Conservation (phyloP, 2,888 invertebrate species). For the Ctenicera cuprea region DNA sequence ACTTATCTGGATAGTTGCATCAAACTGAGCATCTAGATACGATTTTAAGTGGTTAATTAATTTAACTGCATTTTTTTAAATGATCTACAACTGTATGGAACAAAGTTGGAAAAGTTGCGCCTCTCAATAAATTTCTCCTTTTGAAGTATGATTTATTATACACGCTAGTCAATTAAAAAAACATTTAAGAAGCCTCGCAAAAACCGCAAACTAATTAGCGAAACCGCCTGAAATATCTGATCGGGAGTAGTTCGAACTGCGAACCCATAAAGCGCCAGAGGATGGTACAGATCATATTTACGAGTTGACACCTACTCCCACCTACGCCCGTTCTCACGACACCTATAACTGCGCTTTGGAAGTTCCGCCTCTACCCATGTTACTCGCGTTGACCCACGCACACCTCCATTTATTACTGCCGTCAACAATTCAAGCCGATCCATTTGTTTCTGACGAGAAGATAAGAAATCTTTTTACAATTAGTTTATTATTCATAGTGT, state of each 20-base stretch:
- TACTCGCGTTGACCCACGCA: conserved; percentile 60
- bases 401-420: conserved; percentile 60
- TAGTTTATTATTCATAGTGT: conserved; percentile 40
- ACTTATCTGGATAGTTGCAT: conserved; percentile 10
- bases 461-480: conserved; percentile 49
- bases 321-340: conserved; percentile 64
- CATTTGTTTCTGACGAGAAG: conserved; percentile 52
- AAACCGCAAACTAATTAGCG: conserved; percentile 41
- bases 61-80: conserved; percentile 14
- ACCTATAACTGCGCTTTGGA: conserved; percentile 61
- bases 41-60: conserved; percentile 8
- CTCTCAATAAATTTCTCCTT: conserved; percentile 22
- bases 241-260: conserved; percentile 26
- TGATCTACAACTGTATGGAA: conserved; percentile 6
- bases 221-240: conserved; percentile 19
- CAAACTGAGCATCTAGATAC: not conserved
- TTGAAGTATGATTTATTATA: conserved; percentile 31
- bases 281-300: conserved; percentile 51
- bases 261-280: conserved; percentile 41
- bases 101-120: not conserved
- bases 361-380: conserved; percentile 59
- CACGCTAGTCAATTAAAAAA: conserved; percentile 25
- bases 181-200: conserved; percentile 13
- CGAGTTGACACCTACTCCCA: conserved; percentile 60
- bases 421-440: conserved; percentile 51